Conservation (phyloP, 2,113 vertebrate genomes). For the Myocastor coypus region DNA sequence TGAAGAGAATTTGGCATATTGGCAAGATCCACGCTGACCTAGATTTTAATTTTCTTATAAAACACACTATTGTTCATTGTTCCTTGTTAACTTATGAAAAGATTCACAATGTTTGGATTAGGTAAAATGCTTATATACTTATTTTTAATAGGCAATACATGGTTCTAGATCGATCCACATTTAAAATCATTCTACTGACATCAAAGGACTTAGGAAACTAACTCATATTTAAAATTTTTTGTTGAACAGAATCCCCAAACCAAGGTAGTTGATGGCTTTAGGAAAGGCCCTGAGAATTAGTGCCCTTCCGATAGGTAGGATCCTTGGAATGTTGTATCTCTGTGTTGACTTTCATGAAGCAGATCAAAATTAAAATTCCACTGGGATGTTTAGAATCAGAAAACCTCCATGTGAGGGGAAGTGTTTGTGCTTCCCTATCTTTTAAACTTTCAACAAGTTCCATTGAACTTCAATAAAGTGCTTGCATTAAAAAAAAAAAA, state of each 20-base stretch:
- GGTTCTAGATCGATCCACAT: constrained; percentile 3
- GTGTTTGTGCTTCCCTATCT: too few species aligned
- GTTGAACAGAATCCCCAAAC: constrained; percentile 1
- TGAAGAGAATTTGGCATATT: not conserved
- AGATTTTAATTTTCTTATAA: constrained; percentile 26
- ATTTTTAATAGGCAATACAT: constrained; percentile 1
- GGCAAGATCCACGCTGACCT: not conserved
- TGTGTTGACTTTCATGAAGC: not conserved
- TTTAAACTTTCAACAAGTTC: too few species aligned
- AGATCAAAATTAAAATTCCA: not conserved
- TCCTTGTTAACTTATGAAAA: not conserved
- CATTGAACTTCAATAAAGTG: too few species aligned
- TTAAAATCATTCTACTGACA: constrained; percentile 24
- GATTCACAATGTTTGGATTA: constrained; percentile 13
- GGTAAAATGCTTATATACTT: not conserved
- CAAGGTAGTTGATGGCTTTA: constrained; percentile 2
- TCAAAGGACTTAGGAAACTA: not conserved
- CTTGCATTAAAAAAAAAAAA: too few species aligned
- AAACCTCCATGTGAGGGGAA: too few species aligned
- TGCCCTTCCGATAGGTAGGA: not conserved
- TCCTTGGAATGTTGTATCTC: constrained; percentile 1
- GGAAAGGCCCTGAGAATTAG: not conserved
- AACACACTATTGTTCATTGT: not conserved
- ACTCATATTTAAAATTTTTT: constrained; percentile 10
- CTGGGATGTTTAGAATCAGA: not conserved